Conservation (phyloP, 2,888 invertebrate genomes). For the Brachypterus glaber region DNA sequence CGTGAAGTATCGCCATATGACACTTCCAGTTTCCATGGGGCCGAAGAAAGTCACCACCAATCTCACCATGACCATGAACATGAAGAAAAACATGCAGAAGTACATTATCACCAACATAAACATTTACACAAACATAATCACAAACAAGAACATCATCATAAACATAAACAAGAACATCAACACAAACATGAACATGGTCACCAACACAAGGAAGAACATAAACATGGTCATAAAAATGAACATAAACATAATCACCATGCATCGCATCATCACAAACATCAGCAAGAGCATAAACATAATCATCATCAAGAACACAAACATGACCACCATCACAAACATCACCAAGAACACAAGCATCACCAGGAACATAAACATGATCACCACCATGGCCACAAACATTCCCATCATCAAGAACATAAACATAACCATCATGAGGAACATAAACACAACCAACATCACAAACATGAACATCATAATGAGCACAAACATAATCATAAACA, state of each 20-base stretch:
- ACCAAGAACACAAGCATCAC: conserved; percentile 19
- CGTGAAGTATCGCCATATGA: conserved; percentile 27
- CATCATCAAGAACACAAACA: conserved; percentile 16
- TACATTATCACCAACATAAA: conserved; percentile 22
- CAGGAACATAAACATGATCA: conserved; percentile 10
- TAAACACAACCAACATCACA: conserved; percentile 14
- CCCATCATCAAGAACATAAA: conserved; percentile 11
- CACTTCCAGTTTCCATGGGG: conserved; percentile 19
- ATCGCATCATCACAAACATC: conserved; percentile 17
- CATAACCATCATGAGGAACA: conserved; percentile 7
- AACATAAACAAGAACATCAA: conserved; percentile 17
- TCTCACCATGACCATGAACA: conserved; percentile 22
- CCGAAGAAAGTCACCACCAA: conserved; percentile 14
- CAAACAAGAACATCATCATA: conserved; percentile 19
- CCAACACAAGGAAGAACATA: conserved; percentile 22
- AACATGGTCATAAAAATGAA: conserved; percentile 23
- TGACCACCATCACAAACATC: conserved; percentile 9
- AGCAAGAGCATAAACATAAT: conserved; percentile 19
- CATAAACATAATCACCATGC: conserved; percentile 21
- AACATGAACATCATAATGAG: conserved; percentile 15
- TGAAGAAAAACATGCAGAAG: conserved; percentile 23
- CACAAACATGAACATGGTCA: conserved; percentile 21
- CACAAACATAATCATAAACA: conserved; percentile 17
- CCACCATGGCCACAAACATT: conserved; percentile 11
- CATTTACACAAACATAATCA: conserved; percentile 21